A percentile compares a stretch with the other conserved stretches of the same genome.
Conservation (phyloP, 1,140 invertebrate species). For the Sminthurides bifidus region DNA sequence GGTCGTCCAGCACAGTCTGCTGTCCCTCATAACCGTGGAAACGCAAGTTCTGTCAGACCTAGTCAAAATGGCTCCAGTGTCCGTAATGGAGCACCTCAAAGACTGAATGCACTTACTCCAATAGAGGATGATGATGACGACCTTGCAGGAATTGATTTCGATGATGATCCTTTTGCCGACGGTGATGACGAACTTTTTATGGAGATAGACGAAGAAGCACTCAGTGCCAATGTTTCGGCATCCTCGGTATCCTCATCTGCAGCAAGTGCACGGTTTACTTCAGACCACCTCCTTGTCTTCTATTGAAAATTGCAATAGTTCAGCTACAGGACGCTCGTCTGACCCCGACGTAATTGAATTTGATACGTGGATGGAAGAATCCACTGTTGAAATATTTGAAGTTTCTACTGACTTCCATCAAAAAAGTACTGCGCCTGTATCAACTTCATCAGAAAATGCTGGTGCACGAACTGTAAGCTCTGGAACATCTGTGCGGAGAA, state of each 20-base stretch:
- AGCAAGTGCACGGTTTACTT: neutral
- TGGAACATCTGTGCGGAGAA: neutral
- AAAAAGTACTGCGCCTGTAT: too few species aligned
- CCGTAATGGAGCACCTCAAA: neutral
- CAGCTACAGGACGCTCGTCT: neutral
- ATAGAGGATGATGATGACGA: neutral
- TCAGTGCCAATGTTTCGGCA: neutral
- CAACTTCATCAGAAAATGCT: neutral
- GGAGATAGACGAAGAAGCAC: constrained; percentile 22
- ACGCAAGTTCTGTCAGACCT: neutral
- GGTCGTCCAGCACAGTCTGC: neutral
- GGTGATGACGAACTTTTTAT: constrained; percentile 24
- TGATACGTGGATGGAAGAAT: neutral
- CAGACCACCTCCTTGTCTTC: neutral
- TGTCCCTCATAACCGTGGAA: neutral
- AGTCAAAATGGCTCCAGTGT: neutral
- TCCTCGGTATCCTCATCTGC: neutral
- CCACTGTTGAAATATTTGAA: neutral
- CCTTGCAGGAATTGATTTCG: neutral
- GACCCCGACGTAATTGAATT: neutral
- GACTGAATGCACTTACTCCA: neutral
- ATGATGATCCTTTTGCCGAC: constrained; percentile 4
- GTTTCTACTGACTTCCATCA: too few species aligned
- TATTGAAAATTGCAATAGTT: neutral
- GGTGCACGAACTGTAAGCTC: neutral